phyloP scores from a whole-genome alignment of 2,888 invertebrate species.

The Drosophila birchii region DNA sequence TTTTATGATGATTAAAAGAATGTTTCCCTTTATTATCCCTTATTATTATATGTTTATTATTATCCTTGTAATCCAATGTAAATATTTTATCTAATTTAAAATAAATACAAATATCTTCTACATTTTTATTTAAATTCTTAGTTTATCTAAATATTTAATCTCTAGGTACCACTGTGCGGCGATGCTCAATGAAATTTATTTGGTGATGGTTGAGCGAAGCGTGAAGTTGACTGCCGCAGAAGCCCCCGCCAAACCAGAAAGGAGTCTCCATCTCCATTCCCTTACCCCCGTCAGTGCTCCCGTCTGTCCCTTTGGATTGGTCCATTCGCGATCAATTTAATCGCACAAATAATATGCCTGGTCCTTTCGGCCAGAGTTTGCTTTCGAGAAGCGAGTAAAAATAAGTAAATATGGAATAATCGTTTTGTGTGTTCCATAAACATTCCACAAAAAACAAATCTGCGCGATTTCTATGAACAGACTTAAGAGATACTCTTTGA shows the following conservation, averaged over 20 bases:
- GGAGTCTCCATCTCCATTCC: conserved; percentile 25
- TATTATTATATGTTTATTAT: too few relatives aligned
- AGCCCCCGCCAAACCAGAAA: conserved; percentile 59
- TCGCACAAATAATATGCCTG: conserved; percentile 83
- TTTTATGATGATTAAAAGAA: not conserved
- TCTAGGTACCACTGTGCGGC: conserved; percentile 57
- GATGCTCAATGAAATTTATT: conserved; percentile 83
- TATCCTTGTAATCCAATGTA: too few relatives aligned
- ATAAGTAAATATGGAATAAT: conserved; percentile 84
- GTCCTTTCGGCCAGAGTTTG: conserved; percentile 21
- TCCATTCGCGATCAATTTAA: conserved; percentile 82
- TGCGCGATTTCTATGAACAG: not conserved
- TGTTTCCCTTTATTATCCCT: too few relatives aligned
- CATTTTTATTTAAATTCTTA: not conserved
- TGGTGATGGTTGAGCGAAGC: conserved; percentile 83
- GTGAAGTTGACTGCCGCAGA: conserved; percentile 81
- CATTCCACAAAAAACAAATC: conserved; percentile 9
- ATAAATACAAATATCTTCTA: not conserved
- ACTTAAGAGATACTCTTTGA: not conserved
- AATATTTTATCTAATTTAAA: not conserved
- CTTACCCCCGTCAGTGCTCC: conserved; percentile 2
- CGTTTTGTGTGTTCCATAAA: conserved; percentile 68
- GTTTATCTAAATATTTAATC: not conserved
- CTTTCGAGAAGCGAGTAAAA: conserved; percentile 65
- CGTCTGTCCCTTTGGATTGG: conserved; percentile 22